A percentile compares a stretch with the other conserved stretches of the same genome.
These are phyloP conservation scores for Irena cyanogastra DNA, from an alignment of 2,113 vertebrate species.

Conservation along the genomic window DNA sequence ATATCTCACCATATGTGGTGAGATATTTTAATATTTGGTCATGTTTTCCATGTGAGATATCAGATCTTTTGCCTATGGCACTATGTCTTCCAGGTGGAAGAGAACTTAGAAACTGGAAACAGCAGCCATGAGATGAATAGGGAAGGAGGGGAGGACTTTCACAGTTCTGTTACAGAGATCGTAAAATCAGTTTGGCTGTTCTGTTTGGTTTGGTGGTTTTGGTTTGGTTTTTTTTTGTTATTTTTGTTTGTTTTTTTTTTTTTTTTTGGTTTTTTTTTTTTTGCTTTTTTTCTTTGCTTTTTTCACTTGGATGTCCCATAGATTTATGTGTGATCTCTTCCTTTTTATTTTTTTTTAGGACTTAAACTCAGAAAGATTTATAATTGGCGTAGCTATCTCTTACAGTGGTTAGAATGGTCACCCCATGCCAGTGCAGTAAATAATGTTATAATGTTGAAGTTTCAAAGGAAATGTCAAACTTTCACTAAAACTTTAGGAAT, in stretches of 20 bases:
- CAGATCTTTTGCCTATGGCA: background rate
- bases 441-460: background rate
- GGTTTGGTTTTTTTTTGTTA: too few species aligned
- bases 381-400: background rate
- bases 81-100: background rate
- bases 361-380: background rate
- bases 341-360: background rate
- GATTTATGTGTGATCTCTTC: background rate
- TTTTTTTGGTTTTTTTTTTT: background rate
- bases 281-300: too few species aligned
- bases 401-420: background rate
- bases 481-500: background rate
- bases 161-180: background rate
- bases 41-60: background rate
- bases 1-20: too few species aligned
- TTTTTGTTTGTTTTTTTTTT: too few species aligned
- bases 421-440: background rate
- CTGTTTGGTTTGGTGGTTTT: too few species aligned
- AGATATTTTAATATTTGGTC: background rate
- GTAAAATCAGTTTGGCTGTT: background rate
- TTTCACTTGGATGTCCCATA: background rate
- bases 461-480: background rate
- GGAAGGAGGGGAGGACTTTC: background rate
- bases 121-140: background rate
- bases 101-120: background rate